Evolutionary conservation across 2,797 vertebrate genomes (phyloP).

Genomic region (Manis crassicaudata): DNA sequence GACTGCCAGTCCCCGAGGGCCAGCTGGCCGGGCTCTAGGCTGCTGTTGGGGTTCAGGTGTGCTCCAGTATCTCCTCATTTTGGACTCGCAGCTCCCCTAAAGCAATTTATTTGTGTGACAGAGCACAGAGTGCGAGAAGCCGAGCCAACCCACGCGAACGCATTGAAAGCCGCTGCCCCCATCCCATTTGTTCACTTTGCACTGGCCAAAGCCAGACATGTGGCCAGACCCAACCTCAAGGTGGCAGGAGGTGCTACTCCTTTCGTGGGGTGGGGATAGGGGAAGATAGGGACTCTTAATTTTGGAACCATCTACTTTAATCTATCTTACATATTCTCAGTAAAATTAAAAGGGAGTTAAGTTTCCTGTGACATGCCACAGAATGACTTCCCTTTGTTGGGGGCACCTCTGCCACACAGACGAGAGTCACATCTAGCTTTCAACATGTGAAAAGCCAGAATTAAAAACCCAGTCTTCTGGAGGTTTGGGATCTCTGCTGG

Average conservation of each 20-base stretch:
- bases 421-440: neutral
- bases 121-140: neutral
- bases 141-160: neutral
- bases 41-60: neutral
- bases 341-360: conserved; percentile 18
- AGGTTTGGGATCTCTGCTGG: neutral
- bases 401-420: neutral
- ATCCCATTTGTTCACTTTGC: neutral
- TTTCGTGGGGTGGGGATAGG: neutral
- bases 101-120: neutral
- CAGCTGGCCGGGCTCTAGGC: neutral
- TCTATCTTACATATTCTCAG: neutral
- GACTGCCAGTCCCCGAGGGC: too few species aligned
- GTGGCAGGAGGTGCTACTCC: neutral
- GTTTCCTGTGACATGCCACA: neutral
- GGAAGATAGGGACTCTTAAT: neutral
- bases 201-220: neutral
- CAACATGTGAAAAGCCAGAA: neutral
- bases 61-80: neutral
- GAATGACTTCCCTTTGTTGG: conserved; percentile 17
- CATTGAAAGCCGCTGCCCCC: neutral
- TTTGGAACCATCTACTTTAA: neutral
- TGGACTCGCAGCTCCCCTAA: neutral
- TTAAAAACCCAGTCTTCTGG: neutral
- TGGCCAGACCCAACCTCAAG: neutral